Percentiles rank a stretch among this genome's conserved stretches.
Evolutionary conservation across 2,113 vertebrate species (phyloP).

Genomic region (Catharus minimus): DNA sequence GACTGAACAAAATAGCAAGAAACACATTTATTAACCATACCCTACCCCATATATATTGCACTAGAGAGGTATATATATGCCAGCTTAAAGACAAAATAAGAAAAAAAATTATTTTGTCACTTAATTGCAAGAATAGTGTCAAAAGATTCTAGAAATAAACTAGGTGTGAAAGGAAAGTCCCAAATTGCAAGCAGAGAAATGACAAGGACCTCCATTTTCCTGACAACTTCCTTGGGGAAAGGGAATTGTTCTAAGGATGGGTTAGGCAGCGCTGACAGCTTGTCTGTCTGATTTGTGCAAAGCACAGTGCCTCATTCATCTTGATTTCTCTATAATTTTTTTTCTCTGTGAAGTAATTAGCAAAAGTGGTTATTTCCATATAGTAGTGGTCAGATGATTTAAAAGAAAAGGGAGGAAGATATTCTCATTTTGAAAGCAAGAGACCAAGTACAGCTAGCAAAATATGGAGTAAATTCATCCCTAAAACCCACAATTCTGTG

Average conservation of each 20-base stretch:
- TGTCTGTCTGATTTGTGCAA: conserved; percentile 68
- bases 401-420: background rate
- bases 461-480: background rate
- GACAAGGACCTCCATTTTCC: conserved; percentile 72
- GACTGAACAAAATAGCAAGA: background rate
- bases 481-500: background rate
- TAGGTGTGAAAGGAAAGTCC: conserved; percentile 65
- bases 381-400: conserved; percentile 21
- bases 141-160: conserved; percentile 66
- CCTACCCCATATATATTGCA: background rate
- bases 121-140: conserved; percentile 57
- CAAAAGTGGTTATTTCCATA: conserved; percentile 51
- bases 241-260: conserved; percentile 62
- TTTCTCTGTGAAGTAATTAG: conserved; percentile 48
- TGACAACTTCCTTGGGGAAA: conserved; percentile 69
- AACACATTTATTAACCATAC: background rate
- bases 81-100: background rate
- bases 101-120: conserved; percentile 58
- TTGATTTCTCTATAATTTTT: conserved; percentile 45
- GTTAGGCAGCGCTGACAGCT: conserved; percentile 72
- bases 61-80: background rate
- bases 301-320: conserved; percentile 44
- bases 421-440: background rate
- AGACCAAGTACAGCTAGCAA: background rate
- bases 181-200: conserved; percentile 62